Percentiles rank a stretch among this genome's conserved stretches.
phyloP scores from a whole-genome alignment of 2,113 vertebrate genomes.

The Zosterops borbonicus region DNA sequence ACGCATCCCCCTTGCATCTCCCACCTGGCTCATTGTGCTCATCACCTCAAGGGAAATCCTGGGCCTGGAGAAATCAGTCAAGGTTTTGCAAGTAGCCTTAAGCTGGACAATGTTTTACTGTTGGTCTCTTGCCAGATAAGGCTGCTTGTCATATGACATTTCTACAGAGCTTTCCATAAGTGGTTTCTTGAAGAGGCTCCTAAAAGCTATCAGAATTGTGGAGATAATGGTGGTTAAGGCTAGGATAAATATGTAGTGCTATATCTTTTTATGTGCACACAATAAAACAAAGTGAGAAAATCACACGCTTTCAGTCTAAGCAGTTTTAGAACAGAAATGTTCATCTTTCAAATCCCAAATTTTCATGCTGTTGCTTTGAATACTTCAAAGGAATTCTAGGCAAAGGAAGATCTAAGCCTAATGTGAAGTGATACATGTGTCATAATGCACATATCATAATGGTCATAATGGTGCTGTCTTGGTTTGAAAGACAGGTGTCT shows the following conservation, averaged over 20 bases:
- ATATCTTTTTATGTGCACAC: not conserved
- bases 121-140: not conserved
- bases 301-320: not conserved
- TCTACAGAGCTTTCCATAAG: not conserved
- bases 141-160: not conserved
- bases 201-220: not conserved
- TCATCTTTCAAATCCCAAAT: not conserved
- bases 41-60: not conserved
- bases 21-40: not conserved
- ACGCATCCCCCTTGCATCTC: not conserved
- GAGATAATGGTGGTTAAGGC: not conserved
- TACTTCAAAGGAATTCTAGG: not conserved
- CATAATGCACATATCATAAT: not conserved
- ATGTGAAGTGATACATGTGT: not conserved
- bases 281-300: not conserved
- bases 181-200: not conserved
- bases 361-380: not conserved
- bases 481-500: not conserved
- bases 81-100: not conserved
- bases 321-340: not conserved
- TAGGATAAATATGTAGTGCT: not conserved
- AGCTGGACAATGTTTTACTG: not conserved
- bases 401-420: not conserved
- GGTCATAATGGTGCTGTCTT: not conserved
- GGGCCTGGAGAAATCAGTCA: rapidly evolving